Evolutionary conservation across 2,113 vertebrate genomes (phyloP).

Genomic region (Chelonoidis abingdonii): DNA sequence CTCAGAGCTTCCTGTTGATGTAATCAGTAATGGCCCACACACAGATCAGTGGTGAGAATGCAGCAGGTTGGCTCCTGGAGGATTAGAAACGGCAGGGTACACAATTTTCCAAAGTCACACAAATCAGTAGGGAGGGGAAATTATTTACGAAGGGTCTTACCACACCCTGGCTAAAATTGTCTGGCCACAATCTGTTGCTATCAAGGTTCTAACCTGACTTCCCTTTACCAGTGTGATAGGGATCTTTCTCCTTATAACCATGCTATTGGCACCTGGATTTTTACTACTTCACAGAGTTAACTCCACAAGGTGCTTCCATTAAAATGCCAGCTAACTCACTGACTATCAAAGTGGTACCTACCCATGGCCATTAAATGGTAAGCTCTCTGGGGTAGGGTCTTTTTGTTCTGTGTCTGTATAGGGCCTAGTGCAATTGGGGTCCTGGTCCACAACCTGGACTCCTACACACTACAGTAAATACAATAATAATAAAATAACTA

Average conservation of each 20-base stretch:
- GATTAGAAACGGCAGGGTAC: neutral
- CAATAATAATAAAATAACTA: neutral
- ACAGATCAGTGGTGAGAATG: neutral
- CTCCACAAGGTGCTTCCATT: neutral
- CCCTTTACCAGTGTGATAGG: neutral
- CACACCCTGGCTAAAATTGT: neutral
- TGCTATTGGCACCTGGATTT: neutral
- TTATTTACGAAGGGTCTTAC: neutral
- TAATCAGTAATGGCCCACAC: neutral
- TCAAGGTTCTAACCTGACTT: neutral
- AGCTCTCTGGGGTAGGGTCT: neutral
- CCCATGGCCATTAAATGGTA: neutral
- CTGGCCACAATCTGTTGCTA: neutral
- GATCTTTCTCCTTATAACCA: neutral
- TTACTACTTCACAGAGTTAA: neutral
- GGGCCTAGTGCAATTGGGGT: neutral
- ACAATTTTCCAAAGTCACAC: neutral
- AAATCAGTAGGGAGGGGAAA: neutral
- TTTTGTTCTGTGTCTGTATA: neutral
- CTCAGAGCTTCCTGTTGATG: neutral
- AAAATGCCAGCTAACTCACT: neutral
- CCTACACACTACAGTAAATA: neutral
- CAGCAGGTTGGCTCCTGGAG: neutral
- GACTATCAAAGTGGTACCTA: neutral
- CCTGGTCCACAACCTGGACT: neutral